Conservation (phyloP, 30 jellyfish, hydroid and myxozoan genomes). For the Pseudorhiza aurosa region DNA sequence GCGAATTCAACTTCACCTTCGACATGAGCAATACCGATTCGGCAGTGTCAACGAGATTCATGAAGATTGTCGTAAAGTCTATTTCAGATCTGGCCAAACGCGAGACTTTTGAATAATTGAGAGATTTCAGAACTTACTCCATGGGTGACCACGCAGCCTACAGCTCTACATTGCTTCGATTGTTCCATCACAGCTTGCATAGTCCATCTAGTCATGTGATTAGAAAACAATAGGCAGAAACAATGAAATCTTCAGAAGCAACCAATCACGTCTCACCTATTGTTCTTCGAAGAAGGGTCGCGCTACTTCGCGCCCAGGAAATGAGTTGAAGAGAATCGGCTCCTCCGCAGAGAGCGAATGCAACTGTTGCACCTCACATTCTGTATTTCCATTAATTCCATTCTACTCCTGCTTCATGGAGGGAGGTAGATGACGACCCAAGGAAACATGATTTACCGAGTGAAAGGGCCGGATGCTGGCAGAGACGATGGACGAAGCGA, state of each 20-base stretch:
- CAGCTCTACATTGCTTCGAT: constrained; percentile 18
- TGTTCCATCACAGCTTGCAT: constrained; percentile 64
- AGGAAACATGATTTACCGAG: too few species aligned
- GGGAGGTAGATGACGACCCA: too few species aligned
- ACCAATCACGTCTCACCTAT: not conserved
- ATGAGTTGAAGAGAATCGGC: constrained; percentile 9
- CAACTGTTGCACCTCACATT: too few species aligned
- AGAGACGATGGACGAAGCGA: too few species aligned
- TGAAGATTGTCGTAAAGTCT: not conserved
- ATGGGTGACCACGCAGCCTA: constrained; percentile 12
- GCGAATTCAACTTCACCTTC: not conserved
- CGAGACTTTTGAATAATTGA: not conserved
- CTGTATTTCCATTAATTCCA: too few species aligned
- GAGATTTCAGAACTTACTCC: constrained; percentile 11
- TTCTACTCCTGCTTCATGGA: too few species aligned
- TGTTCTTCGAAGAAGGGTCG: not conserved
- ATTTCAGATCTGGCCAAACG: not conserved
- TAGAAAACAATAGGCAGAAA: constrained; percentile 15
- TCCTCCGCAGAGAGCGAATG: constrained; percentile 18
- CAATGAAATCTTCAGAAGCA: constrained; percentile 7
- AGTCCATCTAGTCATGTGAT: constrained; percentile 32
- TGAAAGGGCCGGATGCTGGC: too few species aligned
- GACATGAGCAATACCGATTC: not conserved
- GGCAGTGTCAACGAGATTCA: not conserved
- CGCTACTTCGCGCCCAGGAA: constrained; percentile 30